Evolutionary conservation across 37 sponge, comb jelly and placozoan genomes (phyloP), one percentile per base, ranked within the genome.

Genomic region (Tethya wilhelma): DNA sequence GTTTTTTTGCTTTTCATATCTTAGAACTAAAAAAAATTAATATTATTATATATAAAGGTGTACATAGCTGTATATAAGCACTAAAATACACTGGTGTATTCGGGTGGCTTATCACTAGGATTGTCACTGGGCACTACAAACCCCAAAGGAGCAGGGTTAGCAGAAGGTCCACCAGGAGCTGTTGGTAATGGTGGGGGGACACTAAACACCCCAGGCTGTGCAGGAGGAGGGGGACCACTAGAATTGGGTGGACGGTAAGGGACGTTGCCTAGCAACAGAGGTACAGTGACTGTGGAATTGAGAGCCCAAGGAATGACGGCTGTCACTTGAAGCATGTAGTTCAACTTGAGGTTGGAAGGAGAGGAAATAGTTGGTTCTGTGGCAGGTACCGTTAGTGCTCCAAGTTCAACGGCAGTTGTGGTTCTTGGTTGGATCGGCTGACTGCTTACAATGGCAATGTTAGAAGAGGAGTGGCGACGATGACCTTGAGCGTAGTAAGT

Each of bases 221-320:
- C n/a, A n/a, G n/a, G n/a, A n/a, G n/a, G n/a, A n/a, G n/a, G n/a
- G n/a, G n/a, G n/a, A n/a, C n/a, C n/a, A n/a, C n/a, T n/a, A n/a
- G n/a, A n/a, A n/a, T n/a, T n/a, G n/a, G n/a, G n/a, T n/a, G n/a
- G n/a, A n/a, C n/a, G n/a, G n/a, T n/a, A n/a, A n/a, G n/a, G n/a
- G n/a, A n/a, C n/a, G n/a, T n/a, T n/a, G n/a, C n/a, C 88, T 25
- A 87, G 77, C 9, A 70, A 67, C 17, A 87, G 2, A 1, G 88
- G 88, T 2, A 87, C 53, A 60, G 23, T 49, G 33, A 81, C 40
- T 5, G 56, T 1, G 8, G 64, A 60, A 59, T 87, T 70, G 7
- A 81, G 31, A 36, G 77, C 81, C 33, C 55, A 32, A 17, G 88
- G 82, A 19, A 87, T 44, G 11, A 34, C 68, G 12, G 56, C 75